Percentiles rank a stretch among this genome's conserved stretches.
Conservation (phyloP, 2,888 invertebrate genomes). For the Nemotelus pantherinus region DNA sequence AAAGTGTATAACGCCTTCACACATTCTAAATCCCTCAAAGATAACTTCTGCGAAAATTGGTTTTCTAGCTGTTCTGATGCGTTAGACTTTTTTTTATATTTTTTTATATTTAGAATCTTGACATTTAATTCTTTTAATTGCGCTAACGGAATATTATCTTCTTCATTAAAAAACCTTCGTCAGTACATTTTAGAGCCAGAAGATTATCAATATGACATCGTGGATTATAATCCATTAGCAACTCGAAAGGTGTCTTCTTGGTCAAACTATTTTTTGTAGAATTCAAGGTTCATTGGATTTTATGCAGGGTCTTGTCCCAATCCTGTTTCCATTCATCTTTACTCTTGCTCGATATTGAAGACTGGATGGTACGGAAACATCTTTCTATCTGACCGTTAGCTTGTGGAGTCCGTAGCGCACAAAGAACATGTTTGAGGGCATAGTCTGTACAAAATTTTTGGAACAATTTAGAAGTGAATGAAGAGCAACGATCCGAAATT, state of each 20-base stretch:
- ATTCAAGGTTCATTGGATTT: neutral
- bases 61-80: too few relatives aligned
- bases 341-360: neutral
- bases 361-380: neutral
- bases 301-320: neutral
- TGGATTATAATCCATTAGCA: neutral
- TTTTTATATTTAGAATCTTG: neutral
- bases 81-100: too few relatives aligned
- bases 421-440: neutral
- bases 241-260: too few relatives aligned
- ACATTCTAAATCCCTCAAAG: too few relatives aligned
- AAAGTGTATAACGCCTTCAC: too few relatives aligned
- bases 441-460: conserved; percentile 49
- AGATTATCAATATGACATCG: neutral
- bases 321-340: neutral
- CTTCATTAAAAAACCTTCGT: too few relatives aligned
- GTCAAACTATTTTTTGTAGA: neutral
- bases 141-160: neutral
- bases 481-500: conserved; percentile 54
- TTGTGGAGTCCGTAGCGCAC: neutral
- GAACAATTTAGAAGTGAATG: conserved; percentile 54
- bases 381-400: neutral
- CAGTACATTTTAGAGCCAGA: neutral
- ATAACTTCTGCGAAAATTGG: too few relatives aligned
- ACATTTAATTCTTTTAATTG: neutral